A percentile compares a stretch with the other conserved stretches of the same genome.
Conservation (phyloP, 2,888 invertebrate genomes). For the Gastrophysa polygoni region DNA sequence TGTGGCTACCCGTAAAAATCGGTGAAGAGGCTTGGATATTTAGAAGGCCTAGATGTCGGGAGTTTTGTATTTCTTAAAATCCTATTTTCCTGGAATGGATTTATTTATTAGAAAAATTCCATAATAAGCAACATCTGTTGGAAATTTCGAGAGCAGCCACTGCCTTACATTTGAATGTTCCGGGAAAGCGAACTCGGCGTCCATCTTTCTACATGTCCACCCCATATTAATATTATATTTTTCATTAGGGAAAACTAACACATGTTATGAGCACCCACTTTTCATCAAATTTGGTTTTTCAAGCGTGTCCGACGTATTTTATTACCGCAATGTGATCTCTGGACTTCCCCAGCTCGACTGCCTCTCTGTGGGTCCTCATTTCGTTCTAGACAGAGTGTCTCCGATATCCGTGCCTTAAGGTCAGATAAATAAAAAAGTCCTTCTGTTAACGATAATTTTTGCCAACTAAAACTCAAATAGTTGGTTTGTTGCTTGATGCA, state of each 20-base stretch:
- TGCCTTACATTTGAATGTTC: constrained; percentile 20
- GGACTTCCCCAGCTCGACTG: constrained; percentile 2
- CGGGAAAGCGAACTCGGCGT: constrained; percentile 14
- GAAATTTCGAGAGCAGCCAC: no score
- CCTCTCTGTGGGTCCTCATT: background rate
- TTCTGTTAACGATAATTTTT: no score
- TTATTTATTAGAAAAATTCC: no score
- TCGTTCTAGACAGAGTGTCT: background rate
- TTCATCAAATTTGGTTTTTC: constrained; percentile 15
- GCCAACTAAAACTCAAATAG: no score
- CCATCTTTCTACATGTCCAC: constrained; percentile 16
- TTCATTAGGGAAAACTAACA: constrained; percentile 24
- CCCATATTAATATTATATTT: constrained; percentile 17
- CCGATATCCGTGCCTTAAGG: background rate
- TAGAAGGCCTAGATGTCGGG: no score
- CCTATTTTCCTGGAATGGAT: no score
- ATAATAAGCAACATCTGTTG: no score
- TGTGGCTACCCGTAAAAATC: no score
- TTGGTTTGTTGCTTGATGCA: no score
- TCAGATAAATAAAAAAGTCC: no score
- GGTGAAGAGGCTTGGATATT: no score
- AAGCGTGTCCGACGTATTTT: constrained; percentile 6
- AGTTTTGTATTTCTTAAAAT: no score
- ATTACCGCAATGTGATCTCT: constrained; percentile 6
- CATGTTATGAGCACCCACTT: constrained; percentile 17